phyloP scores from a whole-genome alignment of 2,797 vertebrate species.

The Kryptopterus vitreolus region DNA sequence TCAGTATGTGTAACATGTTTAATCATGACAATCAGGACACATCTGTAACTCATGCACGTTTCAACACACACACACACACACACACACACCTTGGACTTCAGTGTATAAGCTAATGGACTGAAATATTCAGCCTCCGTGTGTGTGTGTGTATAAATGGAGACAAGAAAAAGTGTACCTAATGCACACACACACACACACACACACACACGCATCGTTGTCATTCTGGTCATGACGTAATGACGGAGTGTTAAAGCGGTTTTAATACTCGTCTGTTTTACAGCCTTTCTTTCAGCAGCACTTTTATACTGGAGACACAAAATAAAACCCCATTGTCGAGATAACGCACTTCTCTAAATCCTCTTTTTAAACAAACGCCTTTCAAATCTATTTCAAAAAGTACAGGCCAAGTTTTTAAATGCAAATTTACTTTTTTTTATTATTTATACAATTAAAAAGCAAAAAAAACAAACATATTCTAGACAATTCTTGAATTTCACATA shows the following conservation, averaged over 20 bases:
- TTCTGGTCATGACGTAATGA: neutral
- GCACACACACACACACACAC: neutral
- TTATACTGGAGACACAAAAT: slow-evolving; percentile 17
- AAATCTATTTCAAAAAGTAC: no score
- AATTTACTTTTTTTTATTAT: no score
- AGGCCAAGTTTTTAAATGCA: no score
- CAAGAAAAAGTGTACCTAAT: neutral
- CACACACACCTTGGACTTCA: neutral
- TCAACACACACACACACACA: neutral
- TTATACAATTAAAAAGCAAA: no score
- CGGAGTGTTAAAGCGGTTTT: slow-evolving; percentile 3
- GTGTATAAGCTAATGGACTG: neutral
- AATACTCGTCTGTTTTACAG: slow-evolving; percentile 1
- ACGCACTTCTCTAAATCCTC: slow-evolving; percentile 11
- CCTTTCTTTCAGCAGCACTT: slow-evolving; percentile 7
- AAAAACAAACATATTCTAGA: neutral
- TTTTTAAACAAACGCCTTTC: neutral
- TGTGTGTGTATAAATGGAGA: neutral
- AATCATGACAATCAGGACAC: no score
- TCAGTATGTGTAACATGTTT: neutral
- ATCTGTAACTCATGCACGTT: neutral
- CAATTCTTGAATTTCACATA: neutral
- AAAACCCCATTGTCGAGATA: neutral
- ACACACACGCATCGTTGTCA: neutral
- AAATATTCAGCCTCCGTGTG: slow-evolving; percentile 4